phyloP scores from a whole-genome alignment of 2,888 invertebrate genomes.

The Pristionchus arcanus region DNA sequence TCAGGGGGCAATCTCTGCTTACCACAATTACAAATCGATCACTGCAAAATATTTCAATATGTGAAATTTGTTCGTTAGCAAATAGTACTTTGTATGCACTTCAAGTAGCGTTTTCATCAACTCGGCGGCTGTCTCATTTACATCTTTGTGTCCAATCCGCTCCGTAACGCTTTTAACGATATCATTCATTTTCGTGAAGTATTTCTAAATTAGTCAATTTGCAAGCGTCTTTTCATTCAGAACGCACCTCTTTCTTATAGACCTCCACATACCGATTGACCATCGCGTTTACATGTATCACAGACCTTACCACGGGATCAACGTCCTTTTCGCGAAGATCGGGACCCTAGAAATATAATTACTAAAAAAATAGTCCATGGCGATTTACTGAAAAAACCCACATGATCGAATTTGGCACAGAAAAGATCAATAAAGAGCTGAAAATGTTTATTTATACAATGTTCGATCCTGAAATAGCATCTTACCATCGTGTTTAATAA shows the following conservation, averaged over 20 bases:
- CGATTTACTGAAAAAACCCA: background rate
- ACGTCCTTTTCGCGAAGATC: background rate
- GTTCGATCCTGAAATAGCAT: background rate
- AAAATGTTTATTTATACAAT: background rate
- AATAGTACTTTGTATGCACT: background rate
- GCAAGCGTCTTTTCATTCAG: background rate
- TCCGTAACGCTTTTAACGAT: background rate
- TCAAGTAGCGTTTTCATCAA: background rate
- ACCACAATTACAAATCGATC: background rate
- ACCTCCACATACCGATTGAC: background rate
- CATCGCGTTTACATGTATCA: background rate
- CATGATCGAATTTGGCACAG: background rate
- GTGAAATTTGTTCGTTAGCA: background rate
- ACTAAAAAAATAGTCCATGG: background rate
- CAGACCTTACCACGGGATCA: background rate
- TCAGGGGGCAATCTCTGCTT: background rate
- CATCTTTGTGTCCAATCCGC: background rate
- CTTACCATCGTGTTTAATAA: background rate
- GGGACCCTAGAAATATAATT: background rate
- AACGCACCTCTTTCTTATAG: background rate
- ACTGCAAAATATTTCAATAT: too few relatives aligned
- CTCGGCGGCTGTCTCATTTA: background rate
- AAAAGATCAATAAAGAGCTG: background rate
- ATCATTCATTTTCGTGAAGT: background rate
- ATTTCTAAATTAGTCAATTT: background rate